A percentile compares a stretch with the other conserved stretches of the same genome.
Evolutionary conservation across 2,888 invertebrate species (phyloP).

Genomic region (Scaptomyza tumidula): DNA sequence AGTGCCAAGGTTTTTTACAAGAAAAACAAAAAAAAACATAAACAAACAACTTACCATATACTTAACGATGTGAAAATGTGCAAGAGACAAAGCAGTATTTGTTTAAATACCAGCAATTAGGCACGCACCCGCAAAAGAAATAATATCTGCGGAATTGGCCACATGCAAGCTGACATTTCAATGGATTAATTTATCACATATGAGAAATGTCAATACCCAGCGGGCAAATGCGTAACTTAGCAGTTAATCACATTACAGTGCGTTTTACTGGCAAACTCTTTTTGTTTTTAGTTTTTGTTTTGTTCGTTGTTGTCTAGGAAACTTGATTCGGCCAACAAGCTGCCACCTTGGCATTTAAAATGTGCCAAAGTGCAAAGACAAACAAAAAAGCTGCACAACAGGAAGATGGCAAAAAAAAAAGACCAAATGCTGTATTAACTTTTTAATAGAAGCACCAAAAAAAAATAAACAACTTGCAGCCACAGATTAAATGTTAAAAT

Average conservation of each 20-base stretch:
- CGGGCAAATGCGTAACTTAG: conserved; percentile 43
- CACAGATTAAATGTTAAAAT: conserved; percentile 65
- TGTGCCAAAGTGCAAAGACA: conserved; percentile 64
- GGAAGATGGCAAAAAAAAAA: conserved; percentile 56
- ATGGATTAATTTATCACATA: conserved; percentile 63
- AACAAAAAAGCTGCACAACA: conserved; percentile 48
- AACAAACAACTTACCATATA: conserved; percentile 35
- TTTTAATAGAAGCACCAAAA: conserved; percentile 74
- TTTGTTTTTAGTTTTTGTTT: conserved; percentile 6
- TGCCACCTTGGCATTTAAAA: conserved; percentile 73
- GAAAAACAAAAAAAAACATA: conserved; percentile 41
- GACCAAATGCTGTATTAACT: conserved; percentile 51
- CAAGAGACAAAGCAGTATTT: conserved; percentile 57
- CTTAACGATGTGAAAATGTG: conserved; percentile 74
- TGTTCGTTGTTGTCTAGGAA: conserved; percentile 20
- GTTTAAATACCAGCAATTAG: conserved; percentile 66
- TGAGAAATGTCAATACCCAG: conserved; percentile 58
- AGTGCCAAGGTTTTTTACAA: conserved; percentile 73
- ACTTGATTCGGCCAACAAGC: conserved; percentile 44
- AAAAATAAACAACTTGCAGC: conserved; percentile 38
- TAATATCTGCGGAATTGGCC: conserved; percentile 40
- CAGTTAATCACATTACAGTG: conserved; percentile 36
- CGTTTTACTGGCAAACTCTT: conserved; percentile 43
- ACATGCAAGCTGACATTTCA: conserved; percentile 64
- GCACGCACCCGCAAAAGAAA: conserved; percentile 68